A percentile compares a stretch with the other conserved stretches of the same genome.
These are phyloP conservation scores for Recurvirostra avosetta DNA, from an alignment of 2,113 vertebrate species.

Conservation along the genomic window DNA sequence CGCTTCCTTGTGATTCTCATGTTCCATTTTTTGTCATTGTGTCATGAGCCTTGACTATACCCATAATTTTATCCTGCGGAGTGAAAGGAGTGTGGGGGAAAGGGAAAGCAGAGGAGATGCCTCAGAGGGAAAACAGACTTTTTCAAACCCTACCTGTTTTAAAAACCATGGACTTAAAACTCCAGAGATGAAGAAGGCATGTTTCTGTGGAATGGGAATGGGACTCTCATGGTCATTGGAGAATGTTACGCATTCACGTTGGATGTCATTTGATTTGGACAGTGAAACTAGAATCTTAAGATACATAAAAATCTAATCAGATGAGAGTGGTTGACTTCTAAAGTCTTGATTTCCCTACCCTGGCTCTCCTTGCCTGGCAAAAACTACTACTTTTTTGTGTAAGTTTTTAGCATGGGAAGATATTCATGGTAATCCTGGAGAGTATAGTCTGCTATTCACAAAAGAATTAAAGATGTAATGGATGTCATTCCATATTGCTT, in stretches of 20 bases:
- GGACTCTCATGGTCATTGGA: background rate
- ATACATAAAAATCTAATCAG: background rate
- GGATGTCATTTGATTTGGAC: background rate
- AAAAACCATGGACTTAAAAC: background rate
- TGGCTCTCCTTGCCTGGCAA: background rate
- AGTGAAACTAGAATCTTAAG: background rate
- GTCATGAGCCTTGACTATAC: background rate
- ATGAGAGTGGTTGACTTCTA: background rate
- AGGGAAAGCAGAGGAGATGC: background rate
- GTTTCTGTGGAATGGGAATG: background rate
- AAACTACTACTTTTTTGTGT: background rate
- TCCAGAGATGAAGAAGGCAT: background rate
- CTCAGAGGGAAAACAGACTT: background rate
- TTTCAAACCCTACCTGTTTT: background rate
- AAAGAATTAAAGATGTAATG: background rate
- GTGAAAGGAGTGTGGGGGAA: background rate
- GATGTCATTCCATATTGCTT: background rate
- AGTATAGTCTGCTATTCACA: background rate
- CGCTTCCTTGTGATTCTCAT: background rate
- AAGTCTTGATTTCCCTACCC: background rate
- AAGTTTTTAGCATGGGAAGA: background rate
- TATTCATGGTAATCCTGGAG: background rate
- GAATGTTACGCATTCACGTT: background rate
- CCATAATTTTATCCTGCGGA: background rate
- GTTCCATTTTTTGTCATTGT: background rate